Evolutionary conservation across 2,888 invertebrate genomes (phyloP), one percentile per base, ranked within the genome.

Genomic region (Morpho deidamia): DNA sequence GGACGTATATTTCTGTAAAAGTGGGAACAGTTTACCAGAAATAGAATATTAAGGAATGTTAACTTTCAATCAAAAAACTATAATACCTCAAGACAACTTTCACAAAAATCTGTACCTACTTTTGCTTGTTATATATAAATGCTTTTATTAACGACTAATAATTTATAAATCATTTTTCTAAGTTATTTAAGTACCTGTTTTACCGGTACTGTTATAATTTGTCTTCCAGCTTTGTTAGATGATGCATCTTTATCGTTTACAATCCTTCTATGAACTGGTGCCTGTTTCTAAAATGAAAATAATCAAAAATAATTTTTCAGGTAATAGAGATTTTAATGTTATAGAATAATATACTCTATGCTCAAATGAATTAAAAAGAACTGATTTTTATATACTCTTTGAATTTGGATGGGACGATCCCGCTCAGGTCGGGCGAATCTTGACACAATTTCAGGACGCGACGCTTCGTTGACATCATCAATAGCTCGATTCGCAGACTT

Each of bases 401-500:
- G 46, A 8, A 53, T 11, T 5, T 49, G 43, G 32, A 40, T 10
- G 8, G 62, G 56, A 54, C 61, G 68, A 11, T 74, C 78, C 8
- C 69, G 68, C 14, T 68, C 72, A 1, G 62, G 63, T 8, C 67
- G 64, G n/a, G 55, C 50, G 2, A 68, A 49, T 1, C 68, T 68
- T 4, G 62, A 44, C 4, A 46, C 43, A 8, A 40, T 47, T 67
- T 8, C 59, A 53, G 39, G 23, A 37, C 58, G 51, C 9, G 41
- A 42, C 11, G 23, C 9, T 33, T 57, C 53, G 10, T 45, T 51
- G 3, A 59, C 45, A 1, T 76, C 74, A 54, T 77, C 77, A 64
- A 68, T 76, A 7, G 61, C 51, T 56, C 72, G 72, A 58, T 67
- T 74, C 12, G 71, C 74, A 8, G 81, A 81, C 55, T 72, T 80